phyloP scores from a whole-genome alignment of 1,140 invertebrate species.

The Sarcophaga peregrina region DNA sequence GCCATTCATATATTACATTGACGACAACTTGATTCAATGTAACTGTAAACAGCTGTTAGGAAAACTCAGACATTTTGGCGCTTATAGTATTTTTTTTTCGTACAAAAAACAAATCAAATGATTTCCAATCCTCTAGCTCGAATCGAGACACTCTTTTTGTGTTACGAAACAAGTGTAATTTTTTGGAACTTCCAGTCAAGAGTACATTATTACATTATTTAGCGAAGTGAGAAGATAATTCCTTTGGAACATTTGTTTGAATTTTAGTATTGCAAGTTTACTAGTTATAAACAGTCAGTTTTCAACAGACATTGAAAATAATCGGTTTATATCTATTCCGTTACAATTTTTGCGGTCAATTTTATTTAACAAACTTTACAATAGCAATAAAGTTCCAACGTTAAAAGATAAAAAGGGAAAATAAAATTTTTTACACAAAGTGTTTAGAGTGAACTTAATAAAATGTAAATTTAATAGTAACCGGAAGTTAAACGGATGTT shows the following conservation, averaged over 20 bases:
- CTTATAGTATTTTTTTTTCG: background rate
- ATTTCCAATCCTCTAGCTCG: background rate
- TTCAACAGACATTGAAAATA: background rate
- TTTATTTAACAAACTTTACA: background rate
- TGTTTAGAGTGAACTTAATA: background rate
- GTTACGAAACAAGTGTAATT: background rate
- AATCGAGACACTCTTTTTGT: background rate
- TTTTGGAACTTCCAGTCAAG: constrained; percentile 27
- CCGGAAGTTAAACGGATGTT: no score
- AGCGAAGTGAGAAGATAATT: background rate
- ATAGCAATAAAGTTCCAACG: no score
- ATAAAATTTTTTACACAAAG: background rate
- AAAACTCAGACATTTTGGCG: constrained; percentile 1
- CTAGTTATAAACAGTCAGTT: constrained; percentile 1
- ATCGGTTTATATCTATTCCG: background rate
- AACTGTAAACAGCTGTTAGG: background rate
- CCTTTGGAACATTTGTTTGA: background rate
- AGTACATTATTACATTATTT: background rate
- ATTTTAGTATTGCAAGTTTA: background rate
- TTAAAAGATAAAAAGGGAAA: background rate
- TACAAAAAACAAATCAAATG: background rate
- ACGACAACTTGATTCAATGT: background rate
- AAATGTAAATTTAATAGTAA: constrained; percentile 13
- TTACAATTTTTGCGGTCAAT: background rate
- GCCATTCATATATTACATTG: background rate